These are phyloP conservation scores for Melieria crassipennis DNA, from an alignment of 2,888 invertebrate species.

Conservation along the genomic window DNA sequence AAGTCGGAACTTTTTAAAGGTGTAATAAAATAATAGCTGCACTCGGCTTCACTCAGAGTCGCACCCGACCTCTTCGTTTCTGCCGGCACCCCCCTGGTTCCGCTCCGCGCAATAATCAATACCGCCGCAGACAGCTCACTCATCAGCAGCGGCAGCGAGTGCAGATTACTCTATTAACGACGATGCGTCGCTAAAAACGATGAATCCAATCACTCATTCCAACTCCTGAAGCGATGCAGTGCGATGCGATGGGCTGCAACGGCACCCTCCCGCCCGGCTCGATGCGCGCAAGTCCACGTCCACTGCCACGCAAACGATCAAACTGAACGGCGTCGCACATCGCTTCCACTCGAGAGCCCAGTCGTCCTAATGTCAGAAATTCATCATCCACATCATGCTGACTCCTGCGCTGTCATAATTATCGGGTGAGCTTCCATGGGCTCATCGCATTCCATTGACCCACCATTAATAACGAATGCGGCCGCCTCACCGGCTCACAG, in stretches of 20 bases:
- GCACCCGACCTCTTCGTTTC: not conserved
- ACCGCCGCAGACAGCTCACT: slow-evolving; percentile 16
- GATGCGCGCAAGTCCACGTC: no score
- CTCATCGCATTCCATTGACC: slow-evolving; percentile 54
- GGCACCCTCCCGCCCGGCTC: not conserved
- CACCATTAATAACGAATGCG: slow-evolving; percentile 50
- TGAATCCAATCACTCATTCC: slow-evolving; percentile 46
- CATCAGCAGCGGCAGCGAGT: slow-evolving; percentile 31
- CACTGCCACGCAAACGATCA: no score
- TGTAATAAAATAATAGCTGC: slow-evolving; percentile 29
- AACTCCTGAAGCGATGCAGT: slow-evolving; percentile 21
- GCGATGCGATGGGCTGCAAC: slow-evolving; percentile 15
- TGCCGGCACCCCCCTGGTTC: not conserved
- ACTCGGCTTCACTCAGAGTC: not conserved
- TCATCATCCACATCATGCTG: slow-evolving; percentile 53
- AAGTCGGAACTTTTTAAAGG: slow-evolving; percentile 46
- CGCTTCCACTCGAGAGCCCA: not conserved
- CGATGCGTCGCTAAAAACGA: slow-evolving; percentile 36
- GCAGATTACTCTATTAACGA: slow-evolving; percentile 55
- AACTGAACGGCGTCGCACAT: no score
- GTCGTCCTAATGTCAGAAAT: slow-evolving; percentile 39
- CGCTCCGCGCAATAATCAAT: slow-evolving; percentile 27
- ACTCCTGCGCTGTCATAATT: slow-evolving; percentile 63
- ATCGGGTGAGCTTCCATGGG: slow-evolving; percentile 56
- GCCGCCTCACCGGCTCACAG: slow-evolving; percentile 19